Percentiles rank a stretch among this genome's conserved stretches.
Evolutionary conservation across 2,797 vertebrate genomes (phyloP).

Genomic region (Hylomyscus alleni): DNA sequence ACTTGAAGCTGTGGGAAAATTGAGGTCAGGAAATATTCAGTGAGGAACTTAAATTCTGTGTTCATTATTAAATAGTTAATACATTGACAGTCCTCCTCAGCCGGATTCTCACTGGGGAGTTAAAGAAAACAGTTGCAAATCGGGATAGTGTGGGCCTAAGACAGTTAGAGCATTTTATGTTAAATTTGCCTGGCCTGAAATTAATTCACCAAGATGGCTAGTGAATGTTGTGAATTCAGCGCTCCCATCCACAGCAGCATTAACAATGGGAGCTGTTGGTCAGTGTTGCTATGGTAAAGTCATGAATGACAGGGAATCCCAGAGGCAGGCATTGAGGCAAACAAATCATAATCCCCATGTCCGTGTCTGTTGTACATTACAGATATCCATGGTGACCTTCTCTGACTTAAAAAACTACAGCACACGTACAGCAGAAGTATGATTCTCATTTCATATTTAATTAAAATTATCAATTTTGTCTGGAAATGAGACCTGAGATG

Average conservation of each 20-base stretch:
- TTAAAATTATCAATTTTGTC: slow-evolving; percentile 72
- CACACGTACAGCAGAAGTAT: slow-evolving; percentile 24
- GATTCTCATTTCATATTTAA: slow-evolving; percentile 71
- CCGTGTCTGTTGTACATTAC: neutral
- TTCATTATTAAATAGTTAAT: slow-evolving; percentile 69
- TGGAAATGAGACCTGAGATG: slow-evolving; percentile 49
- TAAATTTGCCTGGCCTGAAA: slow-evolving; percentile 55
- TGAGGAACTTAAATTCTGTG: slow-evolving; percentile 42
- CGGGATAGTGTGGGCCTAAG: neutral
- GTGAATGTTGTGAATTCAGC: neutral
- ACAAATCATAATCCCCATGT: slow-evolving; percentile 40
- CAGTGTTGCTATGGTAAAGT: slow-evolving; percentile 24
- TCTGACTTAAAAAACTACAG: neutral
- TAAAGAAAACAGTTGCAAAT: slow-evolving; percentile 5
- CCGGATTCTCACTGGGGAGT: slow-evolving; percentile 38
- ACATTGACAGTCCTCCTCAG: neutral
- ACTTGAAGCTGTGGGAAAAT: slow-evolving; percentile 31
- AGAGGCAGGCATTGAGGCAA: neutral
- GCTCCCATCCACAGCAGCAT: neutral
- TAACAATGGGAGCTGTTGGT: slow-evolving; percentile 40
- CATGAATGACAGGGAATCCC: neutral
- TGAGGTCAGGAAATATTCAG: slow-evolving; percentile 28
- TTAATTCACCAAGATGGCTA: slow-evolving; percentile 53
- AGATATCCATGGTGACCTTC: slow-evolving; percentile 48
- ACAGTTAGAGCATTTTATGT: slow-evolving; percentile 42